Evolutionary conservation across 2,888 invertebrate genomes (phyloP).

Genomic region (Shargacucullia verbasci): DNA sequence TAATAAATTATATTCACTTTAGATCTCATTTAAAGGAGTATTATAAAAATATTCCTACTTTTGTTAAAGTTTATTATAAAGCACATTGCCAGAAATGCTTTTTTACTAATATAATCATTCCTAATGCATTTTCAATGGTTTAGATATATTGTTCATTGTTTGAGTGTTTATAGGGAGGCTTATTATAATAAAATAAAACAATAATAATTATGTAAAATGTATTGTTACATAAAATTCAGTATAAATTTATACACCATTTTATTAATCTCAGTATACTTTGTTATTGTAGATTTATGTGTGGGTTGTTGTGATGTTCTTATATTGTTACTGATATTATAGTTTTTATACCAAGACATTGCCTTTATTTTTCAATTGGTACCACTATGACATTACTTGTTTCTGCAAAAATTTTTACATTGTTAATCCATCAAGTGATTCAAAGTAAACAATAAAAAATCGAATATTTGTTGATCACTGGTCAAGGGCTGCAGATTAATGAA

Average conservation of each 20-base stretch:
- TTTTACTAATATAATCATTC: slow-evolving; percentile 31
- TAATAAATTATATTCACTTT: slow-evolving; percentile 20
- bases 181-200: slow-evolving; percentile 8
- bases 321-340: slow-evolving; percentile 24
- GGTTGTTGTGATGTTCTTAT: slow-evolving; percentile 15
- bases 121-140: slow-evolving; percentile 29
- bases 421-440: no score
- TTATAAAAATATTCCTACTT: background rate
- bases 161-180: slow-evolving; percentile 2
- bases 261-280: slow-evolving; percentile 19
- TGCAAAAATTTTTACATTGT: slow-evolving; percentile 55
- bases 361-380: slow-evolving; percentile 68
- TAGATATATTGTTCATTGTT: slow-evolving; percentile 8
- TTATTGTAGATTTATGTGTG: slow-evolving; percentile 27
- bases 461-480: no score
- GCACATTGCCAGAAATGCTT: slow-evolving; percentile 21
- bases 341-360: slow-evolving; percentile 12
- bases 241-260: slow-evolving; percentile 31
- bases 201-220: slow-evolving; percentile 14
- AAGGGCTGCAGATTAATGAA: no score
- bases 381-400: slow-evolving; percentile 67
- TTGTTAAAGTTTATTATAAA: slow-evolving; percentile 2
- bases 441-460: no score
- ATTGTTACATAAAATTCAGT: slow-evolving; percentile 18
- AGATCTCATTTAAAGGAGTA: slow-evolving; percentile 33